Percentiles rank a stretch among this genome's conserved stretches.
Conservation (phyloP, 2,888 invertebrate genomes). For the Hypercompe scribonia region DNA sequence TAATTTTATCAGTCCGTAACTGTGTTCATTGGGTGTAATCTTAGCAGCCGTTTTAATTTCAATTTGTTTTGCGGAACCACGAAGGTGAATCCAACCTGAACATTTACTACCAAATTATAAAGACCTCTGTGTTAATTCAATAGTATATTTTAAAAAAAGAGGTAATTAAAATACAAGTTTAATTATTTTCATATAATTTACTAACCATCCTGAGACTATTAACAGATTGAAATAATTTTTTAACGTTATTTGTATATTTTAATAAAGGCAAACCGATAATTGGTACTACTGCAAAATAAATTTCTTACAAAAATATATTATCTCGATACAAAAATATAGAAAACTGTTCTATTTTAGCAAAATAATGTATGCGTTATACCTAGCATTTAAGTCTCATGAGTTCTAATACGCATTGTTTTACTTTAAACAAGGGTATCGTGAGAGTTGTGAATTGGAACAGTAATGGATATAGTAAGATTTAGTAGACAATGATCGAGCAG, state of each 20-base stretch:
- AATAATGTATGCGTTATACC: not conserved
- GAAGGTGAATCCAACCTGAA: conserved; percentile 59
- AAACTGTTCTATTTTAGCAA: conserved; percentile 1
- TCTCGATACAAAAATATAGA: not conserved
- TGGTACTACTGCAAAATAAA: not conserved
- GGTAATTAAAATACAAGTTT: conserved; percentile 50
- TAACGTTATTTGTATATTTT: not conserved
- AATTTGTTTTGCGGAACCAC: conserved; percentile 62
- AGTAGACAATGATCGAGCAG: conserved; percentile 48
- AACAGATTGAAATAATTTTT: conserved; percentile 15
- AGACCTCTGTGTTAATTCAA: conserved; percentile 25
- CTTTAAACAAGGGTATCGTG: conserved; percentile 19
- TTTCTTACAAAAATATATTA: not conserved
- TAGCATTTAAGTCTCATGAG: conserved; percentile 7
- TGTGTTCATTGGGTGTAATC: conserved; percentile 36
- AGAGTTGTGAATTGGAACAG: conserved; percentile 40
- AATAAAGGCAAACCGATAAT: not conserved
- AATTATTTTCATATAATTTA: conserved; percentile 31
- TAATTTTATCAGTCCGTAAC: conserved; percentile 28
- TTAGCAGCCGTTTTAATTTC: conserved; percentile 55
- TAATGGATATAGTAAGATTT: conserved; percentile 31
- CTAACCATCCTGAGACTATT: conserved; percentile 18
- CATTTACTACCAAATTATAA: conserved; percentile 45
- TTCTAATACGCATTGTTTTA: conserved; percentile 8
- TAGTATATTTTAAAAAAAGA: conserved; percentile 7